phyloP scores from a whole-genome alignment of 2,797 vertebrate species.

The Taeniopygia guttata region DNA sequence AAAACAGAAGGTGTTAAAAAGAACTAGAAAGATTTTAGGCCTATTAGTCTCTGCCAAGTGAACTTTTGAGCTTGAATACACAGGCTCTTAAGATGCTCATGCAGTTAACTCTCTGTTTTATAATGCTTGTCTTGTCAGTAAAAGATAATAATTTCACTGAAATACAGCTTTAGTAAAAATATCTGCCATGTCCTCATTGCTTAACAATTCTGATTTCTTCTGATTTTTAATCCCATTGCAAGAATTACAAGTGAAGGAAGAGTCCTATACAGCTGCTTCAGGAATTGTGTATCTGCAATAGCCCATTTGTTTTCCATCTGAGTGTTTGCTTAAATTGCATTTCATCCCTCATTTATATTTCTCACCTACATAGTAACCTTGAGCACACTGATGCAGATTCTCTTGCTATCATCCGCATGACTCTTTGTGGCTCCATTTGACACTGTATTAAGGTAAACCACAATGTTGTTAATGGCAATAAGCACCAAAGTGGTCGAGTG shows the following conservation, averaged over 20 bases:
- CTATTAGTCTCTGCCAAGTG: conserved; percentile 7
- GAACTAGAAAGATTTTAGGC: conserved; percentile 5
- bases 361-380: background rate
- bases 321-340: background rate
- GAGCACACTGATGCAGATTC: background rate
- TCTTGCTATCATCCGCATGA: background rate
- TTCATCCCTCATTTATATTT: conserved; percentile 30
- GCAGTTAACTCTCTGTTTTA: background rate
- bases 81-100: background rate
- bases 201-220: background rate
- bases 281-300: background rate
- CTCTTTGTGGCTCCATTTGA: background rate
- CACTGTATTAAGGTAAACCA: background rate
- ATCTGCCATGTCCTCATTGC: background rate
- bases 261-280: background rate
- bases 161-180: background rate
- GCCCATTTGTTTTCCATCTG: conserved; percentile 7
- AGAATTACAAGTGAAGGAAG: background rate
- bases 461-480: conserved; percentile 28
- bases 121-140: background rate
- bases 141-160: background rate
- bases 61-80: background rate
- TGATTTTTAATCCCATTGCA: background rate
- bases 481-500: background rate
- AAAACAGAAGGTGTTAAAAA: conserved; percentile 38